Percentiles rank a stretch among this genome's conserved stretches.
Evolutionary conservation across 2,797 vertebrate genomes (phyloP).

Genomic region (Mormyrops attenuatus): DNA sequence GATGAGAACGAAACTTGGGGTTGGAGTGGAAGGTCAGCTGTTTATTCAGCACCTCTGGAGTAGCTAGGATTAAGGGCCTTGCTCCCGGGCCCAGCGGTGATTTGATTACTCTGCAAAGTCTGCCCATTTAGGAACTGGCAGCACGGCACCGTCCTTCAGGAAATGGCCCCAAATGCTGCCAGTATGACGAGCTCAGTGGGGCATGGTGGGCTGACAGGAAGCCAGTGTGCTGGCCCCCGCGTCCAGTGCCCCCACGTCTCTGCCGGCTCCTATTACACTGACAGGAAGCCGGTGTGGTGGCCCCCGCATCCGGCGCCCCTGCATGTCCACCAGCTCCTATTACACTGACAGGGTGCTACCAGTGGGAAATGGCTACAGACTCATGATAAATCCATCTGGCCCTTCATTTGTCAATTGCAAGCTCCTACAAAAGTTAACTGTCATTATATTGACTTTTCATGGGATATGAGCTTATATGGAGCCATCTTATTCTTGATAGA

Average conservation of each 20-base stretch:
- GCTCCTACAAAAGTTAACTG: conserved; percentile 54
- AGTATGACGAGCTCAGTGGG: background rate
- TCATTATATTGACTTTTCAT: conserved; percentile 54
- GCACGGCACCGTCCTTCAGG: background rate
- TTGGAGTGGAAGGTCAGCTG: background rate
- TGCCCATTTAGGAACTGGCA: background rate
- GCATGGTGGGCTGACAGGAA: background rate
- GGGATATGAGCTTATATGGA: conserved; percentile 35
- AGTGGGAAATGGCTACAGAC: conserved; percentile 50
- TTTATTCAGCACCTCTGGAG: background rate
- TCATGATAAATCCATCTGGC: conserved; percentile 54
- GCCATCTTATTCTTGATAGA: conserved; percentile 35
- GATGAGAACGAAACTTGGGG: background rate
- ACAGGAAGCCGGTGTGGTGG: background rate
- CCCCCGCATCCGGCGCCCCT: background rate
- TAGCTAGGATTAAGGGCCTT: background rate
- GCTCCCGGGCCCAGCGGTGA: background rate
- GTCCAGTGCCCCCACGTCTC: background rate
- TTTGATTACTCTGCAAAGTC: background rate
- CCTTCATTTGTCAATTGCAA: conserved; percentile 61
- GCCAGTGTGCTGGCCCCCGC: background rate
- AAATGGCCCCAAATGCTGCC: background rate
- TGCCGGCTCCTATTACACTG: background rate
- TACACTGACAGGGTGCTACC: conserved; percentile 53
- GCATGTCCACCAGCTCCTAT: background rate